A percentile compares a stretch with the other conserved stretches of the same genome.
Evolutionary conservation across 2,113 vertebrate genomes (phyloP).

Genomic region (Fukomys damarensis): DNA sequence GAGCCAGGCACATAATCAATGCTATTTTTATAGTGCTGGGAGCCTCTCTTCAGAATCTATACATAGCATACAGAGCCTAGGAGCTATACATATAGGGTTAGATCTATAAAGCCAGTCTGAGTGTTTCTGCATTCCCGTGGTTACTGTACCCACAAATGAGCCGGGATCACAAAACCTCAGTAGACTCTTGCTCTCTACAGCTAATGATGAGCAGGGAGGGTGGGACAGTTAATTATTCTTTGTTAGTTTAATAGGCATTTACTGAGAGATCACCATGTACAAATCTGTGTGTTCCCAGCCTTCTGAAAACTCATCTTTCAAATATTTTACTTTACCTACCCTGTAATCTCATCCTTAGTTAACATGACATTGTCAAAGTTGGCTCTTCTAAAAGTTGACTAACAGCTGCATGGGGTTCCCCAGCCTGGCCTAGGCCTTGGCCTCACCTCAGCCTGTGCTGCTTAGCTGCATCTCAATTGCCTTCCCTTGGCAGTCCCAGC

Average conservation of each 20-base stretch:
- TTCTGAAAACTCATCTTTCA: slow-evolving; percentile 25
- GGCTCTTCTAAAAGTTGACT: not conserved
- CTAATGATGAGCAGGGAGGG: not conserved
- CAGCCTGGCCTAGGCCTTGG: not conserved
- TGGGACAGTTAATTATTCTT: not conserved
- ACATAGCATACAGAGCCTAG: not conserved
- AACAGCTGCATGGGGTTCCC: not conserved
- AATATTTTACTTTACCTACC: not conserved
- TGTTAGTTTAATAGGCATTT: not conserved
- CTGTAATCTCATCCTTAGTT: not conserved
- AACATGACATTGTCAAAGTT: not conserved
- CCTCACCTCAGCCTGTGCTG: not conserved
- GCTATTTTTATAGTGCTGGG: slow-evolving; percentile 21
- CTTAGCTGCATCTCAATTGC: slow-evolving; percentile 25
- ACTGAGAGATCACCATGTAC: not conserved
- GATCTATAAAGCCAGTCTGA: not conserved
- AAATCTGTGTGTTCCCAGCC: not conserved
- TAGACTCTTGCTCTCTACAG: not conserved
- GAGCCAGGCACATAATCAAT: not conserved
- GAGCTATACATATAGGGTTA: not conserved
- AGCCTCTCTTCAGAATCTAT: slow-evolving; percentile 54
- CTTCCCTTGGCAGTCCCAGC: not conserved
- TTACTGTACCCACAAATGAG: not conserved
- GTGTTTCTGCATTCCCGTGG: slow-evolving; percentile 12
- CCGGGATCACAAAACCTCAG: not conserved